phyloP scores from a whole-genome alignment of 2,113 vertebrate genomes.

The Porphyrio hochstetteri region DNA sequence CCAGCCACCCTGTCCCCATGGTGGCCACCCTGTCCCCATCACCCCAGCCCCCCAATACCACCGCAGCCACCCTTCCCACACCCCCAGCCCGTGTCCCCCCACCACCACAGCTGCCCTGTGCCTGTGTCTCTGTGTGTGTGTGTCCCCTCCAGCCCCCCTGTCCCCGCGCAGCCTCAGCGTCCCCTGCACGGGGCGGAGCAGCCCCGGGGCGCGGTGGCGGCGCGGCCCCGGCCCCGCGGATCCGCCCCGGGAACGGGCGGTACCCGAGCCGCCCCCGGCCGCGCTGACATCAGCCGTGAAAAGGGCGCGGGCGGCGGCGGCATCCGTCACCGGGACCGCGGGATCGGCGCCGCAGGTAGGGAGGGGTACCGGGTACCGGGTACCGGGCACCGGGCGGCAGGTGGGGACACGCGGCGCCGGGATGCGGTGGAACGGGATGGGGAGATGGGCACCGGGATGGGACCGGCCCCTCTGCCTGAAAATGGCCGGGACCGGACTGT shows the following conservation, averaged over 20 bases:
- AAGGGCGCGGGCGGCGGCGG: constrained; percentile 32
- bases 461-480: background rate
- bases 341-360: constrained; percentile 15
- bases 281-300: constrained; percentile 39
- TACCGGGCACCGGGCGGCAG: background rate
- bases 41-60: no score
- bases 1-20: no score
- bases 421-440: no score
- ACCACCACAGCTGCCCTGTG: no score
- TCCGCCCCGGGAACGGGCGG: background rate
- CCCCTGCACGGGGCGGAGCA: no score
- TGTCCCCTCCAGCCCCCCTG: no score
- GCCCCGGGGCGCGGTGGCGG: background rate
- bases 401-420: background rate
- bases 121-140: no score
- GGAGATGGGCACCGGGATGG: background rate
- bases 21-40: no score
- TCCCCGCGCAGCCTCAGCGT: no score
- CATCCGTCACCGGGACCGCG: background rate
- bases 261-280: background rate
- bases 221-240: background rate
- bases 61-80: no score
- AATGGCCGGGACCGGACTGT: background rate
- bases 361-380: background rate
- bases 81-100: no score